These are phyloP conservation scores for Excalfactoria chinensis DNA, from an alignment of 2,113 vertebrate species.

Conservation along the genomic window DNA sequence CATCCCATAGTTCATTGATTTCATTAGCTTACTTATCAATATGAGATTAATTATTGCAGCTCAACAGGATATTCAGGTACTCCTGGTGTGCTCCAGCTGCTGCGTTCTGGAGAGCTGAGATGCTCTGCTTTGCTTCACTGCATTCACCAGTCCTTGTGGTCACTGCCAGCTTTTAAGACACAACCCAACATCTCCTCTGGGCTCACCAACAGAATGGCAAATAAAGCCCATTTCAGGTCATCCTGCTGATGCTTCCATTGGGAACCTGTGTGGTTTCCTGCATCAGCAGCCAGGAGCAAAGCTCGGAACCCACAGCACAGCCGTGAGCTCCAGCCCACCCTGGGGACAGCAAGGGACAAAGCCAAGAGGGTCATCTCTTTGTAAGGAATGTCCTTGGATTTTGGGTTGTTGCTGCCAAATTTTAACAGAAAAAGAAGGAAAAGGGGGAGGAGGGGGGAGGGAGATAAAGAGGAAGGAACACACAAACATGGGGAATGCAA, in stretches of 20 bases:
- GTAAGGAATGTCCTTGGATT: background rate
- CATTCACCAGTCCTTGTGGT: background rate
- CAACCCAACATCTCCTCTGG: background rate
- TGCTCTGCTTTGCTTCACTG: background rate
- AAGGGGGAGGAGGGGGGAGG: no score
- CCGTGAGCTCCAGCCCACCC: background rate
- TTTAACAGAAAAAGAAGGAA: slow-evolving; percentile 3
- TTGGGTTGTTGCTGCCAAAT: slow-evolving; percentile 21
- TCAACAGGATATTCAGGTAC: background rate
- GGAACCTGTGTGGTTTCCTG: background rate
- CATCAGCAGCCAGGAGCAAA: no score
- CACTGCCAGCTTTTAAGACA: background rate
- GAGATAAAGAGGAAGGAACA: background rate
- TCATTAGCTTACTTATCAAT: slow-evolving; percentile 50
- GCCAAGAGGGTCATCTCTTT: background rate
- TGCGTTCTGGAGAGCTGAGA: background rate
- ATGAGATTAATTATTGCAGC: slow-evolving; percentile 49
- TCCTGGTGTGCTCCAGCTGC: background rate
- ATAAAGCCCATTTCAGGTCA: background rate
- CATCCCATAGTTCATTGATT: slow-evolving; percentile 29
- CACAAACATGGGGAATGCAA: background rate
- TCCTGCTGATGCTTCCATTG: background rate
- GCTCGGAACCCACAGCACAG: no score
- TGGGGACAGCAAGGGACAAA: background rate
- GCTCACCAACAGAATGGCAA: background rate